Percentiles rank a stretch among this genome's conserved stretches.
These are phyloP conservation scores for Athalia rosae DNA, from an alignment of 2,888 invertebrate species.

Conservation along the genomic window DNA sequence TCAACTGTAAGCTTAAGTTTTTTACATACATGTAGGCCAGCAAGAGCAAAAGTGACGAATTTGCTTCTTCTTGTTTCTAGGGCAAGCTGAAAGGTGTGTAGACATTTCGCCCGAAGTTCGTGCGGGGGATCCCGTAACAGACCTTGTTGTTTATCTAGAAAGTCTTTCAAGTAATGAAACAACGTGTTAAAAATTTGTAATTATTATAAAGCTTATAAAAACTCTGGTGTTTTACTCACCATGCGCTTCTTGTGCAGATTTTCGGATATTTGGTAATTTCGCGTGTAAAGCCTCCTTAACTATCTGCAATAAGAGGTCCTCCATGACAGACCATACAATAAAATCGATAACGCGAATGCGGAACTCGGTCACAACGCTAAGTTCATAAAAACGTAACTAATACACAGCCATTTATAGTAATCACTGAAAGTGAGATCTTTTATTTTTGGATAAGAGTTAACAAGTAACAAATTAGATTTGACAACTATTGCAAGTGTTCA, in stretches of 20 bases:
- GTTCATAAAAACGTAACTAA: not conserved
- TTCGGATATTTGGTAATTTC: conserved; percentile 84
- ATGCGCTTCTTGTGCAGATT: conserved; percentile 90
- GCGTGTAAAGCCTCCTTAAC: conserved; percentile 89
- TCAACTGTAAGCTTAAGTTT: not conserved
- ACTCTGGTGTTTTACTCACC: conserved; percentile 76
- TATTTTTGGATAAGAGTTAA: not conserved
- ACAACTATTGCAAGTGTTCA: conserved; percentile 13
- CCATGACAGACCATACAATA: conserved; percentile 77
- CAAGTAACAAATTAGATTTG: conserved; percentile 1
- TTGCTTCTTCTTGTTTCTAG: conserved; percentile 92
- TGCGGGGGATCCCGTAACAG: conserved; percentile 86
- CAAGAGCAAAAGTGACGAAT: conserved; percentile 87
- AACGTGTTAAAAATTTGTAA: not conserved
- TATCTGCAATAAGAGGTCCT: conserved; percentile 89
- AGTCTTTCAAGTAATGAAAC: conserved; percentile 76
- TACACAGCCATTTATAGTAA: not conserved
- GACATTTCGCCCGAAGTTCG: conserved; percentile 89
- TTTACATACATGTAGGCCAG: conserved; percentile 90
- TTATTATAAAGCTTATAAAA: not conserved
- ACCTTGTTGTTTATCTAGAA: conserved; percentile 87
- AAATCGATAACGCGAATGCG: conserved; percentile 43
- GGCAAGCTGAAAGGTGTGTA: conserved; percentile 89
- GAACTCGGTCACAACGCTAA: conserved; percentile 6
- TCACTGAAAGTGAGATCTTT: not conserved